A percentile compares a stretch with the other conserved stretches of the same genome.
Evolutionary conservation across 2,797 vertebrate species (phyloP).

Genomic region (Melanotaenia parkinsoni): DNA sequence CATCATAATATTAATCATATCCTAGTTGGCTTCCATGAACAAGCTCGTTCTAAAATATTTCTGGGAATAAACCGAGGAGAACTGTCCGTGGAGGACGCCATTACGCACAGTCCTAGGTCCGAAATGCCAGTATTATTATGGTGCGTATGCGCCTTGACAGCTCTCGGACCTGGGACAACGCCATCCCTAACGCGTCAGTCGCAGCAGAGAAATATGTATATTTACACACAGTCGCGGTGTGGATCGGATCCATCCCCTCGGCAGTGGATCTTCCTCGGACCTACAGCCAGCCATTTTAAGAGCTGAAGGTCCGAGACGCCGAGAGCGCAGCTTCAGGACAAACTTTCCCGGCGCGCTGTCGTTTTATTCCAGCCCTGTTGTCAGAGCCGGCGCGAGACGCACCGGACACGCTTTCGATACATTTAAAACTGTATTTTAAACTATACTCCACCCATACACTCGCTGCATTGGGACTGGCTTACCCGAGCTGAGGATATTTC

Average conservation of each 20-base stretch:
- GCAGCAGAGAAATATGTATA: constrained; percentile 30
- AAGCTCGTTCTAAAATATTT: not conserved
- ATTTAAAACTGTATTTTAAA: constrained; percentile 81
- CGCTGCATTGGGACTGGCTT: constrained; percentile 85
- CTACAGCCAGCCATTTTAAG: constrained; percentile 88
- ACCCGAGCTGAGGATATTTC: constrained; percentile 86
- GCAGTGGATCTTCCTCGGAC: constrained; percentile 76
- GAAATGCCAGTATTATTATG: constrained; percentile 56
- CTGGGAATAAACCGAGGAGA: constrained; percentile 52
- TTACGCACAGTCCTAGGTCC: constrained; percentile 85
- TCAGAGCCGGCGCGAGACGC: constrained; percentile 54
- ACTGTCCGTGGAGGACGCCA: constrained; percentile 80
- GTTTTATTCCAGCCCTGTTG: constrained; percentile 28
- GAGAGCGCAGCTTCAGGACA: constrained; percentile 63
- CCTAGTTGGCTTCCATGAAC: constrained; percentile 1
- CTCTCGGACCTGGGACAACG: constrained; percentile 79
- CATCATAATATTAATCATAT: not conserved
- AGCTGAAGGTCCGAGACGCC: constrained; percentile 85
- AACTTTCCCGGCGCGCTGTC: constrained; percentile 76
- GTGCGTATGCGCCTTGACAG: constrained; percentile 65
- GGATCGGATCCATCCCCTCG: constrained; percentile 34
- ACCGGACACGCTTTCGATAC: constrained; percentile 59
- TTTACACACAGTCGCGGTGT: constrained; percentile 40
- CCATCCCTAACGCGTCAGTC: constrained; percentile 25
- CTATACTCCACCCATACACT: constrained; percentile 81